phyloP scores from a whole-genome alignment of 2,888 invertebrate species.

The Apoda limacodes region DNA sequence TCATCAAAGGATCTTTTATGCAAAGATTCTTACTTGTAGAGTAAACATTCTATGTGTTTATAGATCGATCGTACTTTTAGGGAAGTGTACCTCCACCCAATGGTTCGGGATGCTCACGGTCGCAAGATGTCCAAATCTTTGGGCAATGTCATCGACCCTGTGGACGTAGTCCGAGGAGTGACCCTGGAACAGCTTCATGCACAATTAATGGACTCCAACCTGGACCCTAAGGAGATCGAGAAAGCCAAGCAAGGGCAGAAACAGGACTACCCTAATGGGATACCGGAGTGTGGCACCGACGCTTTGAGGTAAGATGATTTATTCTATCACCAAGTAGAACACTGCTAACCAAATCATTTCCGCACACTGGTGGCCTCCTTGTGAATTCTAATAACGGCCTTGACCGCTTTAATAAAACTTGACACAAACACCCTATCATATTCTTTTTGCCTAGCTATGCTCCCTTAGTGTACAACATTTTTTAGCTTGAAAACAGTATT shows the following conservation, averaged over 20 bases:
- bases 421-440: too few species aligned
- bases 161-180: constrained; percentile 93
- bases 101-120: constrained; percentile 98
- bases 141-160: constrained; percentile 97
- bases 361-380: neutral
- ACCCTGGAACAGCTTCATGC: constrained; percentile 82
- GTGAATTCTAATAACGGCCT: neutral
- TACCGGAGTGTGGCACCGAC: constrained; percentile 97
- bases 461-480: too few species aligned
- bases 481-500: too few species aligned
- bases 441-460: too few species aligned
- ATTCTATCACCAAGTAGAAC: too few species aligned
- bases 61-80: constrained; percentile 44
- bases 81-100: constrained; percentile 94
- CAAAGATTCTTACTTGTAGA: too few species aligned
- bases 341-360: too few species aligned
- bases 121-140: constrained; percentile 99
- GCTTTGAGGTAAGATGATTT: constrained; percentile 82
- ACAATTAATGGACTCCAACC: constrained; percentile 81
- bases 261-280: constrained; percentile 88
- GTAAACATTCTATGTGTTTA: neutral
- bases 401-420: too few species aligned
- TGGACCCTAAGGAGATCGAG: constrained; percentile 86
- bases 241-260: constrained; percentile 80
- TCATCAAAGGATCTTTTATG: too few species aligned